Base-by-base conservation (phyloP, 2,113 vertebrate species). In the Perca flavescens region DNA sequence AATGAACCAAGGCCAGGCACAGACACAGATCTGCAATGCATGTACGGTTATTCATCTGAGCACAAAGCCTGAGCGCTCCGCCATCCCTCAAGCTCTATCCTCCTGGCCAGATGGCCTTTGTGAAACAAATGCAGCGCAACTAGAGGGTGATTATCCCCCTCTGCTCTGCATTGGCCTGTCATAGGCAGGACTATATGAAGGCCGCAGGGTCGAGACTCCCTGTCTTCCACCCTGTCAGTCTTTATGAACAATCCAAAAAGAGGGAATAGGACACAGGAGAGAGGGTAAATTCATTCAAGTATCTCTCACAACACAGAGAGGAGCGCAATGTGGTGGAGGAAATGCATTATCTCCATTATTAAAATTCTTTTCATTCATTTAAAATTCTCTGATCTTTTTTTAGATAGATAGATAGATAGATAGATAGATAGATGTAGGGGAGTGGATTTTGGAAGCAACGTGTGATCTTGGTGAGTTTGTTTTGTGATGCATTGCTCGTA, bases 1-100 rank as follows among this genome's bases (percentile, higher is more conserved):
- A 84, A 91, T 86, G 77, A 83, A 80, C 31, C 61, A 47, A 76
- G 61, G 65, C 82, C 86, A 75, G 65, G 66, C 81, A 31, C 77
- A 69, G 83, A 79, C 67, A 80, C 74, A 63, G 78, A 68, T 65
- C 84, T 69, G 79, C 75, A 73, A 72, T 82, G 65, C 81, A 54
- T 83, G 80, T 79, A 63, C 74, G 57, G 75, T 87, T 83, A 88
- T 88, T 93, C 75, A 90, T 88, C 80, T 22, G 82, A 89, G 79
- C 79, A 86, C 82, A 93, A 86, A 86, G 88, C 85, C 16, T 0
- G 54, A 83, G 73, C 47, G 47, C 80, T 88, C 69, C 66, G 66
- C 84, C 83, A 83, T 85, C 85, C 73, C 63, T 85, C 77, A 84
- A 61, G 66, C 80, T 76, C 86, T 50, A 72, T 79, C 86, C 87